phyloP scores from a whole-genome alignment of 2,888 invertebrate species.

The Agriotes lineatus region DNA sequence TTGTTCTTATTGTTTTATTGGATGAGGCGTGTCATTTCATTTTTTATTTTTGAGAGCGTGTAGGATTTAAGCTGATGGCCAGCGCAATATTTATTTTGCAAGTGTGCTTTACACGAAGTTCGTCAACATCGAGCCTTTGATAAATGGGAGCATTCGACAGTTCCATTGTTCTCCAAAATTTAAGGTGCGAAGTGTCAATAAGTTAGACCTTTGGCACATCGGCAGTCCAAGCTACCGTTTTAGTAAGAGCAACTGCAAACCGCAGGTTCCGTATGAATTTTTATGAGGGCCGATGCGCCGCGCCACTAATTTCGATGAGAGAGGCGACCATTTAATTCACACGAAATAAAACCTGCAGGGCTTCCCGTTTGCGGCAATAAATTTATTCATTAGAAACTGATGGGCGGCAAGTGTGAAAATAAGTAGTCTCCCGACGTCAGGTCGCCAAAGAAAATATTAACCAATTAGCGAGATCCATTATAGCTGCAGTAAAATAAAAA shows the following conservation, averaged over 20 bases:
- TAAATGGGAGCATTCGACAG: no score
- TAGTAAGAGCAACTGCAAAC: not conserved
- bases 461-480: conserved; percentile 25
- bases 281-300: not conserved
- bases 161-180: no score
- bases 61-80: conserved; percentile 21
- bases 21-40: conserved; percentile 23
- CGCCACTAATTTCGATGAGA: not conserved
- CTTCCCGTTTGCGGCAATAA: conserved; percentile 5
- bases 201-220: no score
- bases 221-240: not conserved
- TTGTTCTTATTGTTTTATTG: conserved; percentile 23
- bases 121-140: no score
- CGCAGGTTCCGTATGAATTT: not conserved
- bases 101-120: no score
- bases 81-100: conserved; percentile 8
- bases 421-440: conserved; percentile 15
- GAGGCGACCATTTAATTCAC: not conserved
- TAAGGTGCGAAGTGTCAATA: no score
- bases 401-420: conserved; percentile 18
- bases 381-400: not conserved
- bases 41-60: conserved; percentile 16
- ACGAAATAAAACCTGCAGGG: not conserved
- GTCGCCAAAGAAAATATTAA: conserved; percentile 16
- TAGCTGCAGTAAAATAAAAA: conserved; percentile 17